Base-by-base conservation (phyloP, 2,888 invertebrate species). In the Xanthorhoe designata region DNA sequence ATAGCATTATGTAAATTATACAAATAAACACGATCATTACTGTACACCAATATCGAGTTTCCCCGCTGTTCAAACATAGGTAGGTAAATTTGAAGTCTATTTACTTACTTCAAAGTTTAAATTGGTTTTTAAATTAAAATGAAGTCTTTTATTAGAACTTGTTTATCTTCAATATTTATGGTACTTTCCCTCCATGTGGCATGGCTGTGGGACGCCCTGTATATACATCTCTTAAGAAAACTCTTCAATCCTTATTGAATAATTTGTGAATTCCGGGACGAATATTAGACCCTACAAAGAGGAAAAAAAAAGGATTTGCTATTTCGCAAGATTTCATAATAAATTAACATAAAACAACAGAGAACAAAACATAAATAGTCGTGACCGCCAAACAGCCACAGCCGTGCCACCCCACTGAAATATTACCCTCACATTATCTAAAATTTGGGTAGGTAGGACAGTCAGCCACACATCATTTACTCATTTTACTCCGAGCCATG, bases 381-480 rank as follows among this genome's bases (percentile, higher is more conserved):
- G 47, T 18, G 52, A 58, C 58, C 32, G 15, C 56, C 38, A 53
- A 53, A 47, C 54, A 45, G 57, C 18, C 53, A 47, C 53, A 15
- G 13, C 29, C 52, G 53, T 42, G 38, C 13, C 38, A 3, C 47
- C 51, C 18, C 4, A 17, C n/a, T 51, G 13, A 65, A 57, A 61
- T 61, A 65, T 61, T 61, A 49, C 61, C 65, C 52, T 57, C 57
- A 47, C 57, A 66, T 61, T 66, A 61, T 66, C 56, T 52, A 35
- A 53, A 61, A 61, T 57, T 51, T 60, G 59, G 58, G 38, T 15
- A 29, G 6, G 35, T 45, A 47, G 32, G 7, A 42, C 53, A 58
- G 57, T 57, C 50, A 52, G 10, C 52, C 24, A 24, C 53, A 58
- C n/a, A 58, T 63, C 24, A 24, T 56, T 42, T 51, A 45, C n/a